Evolutionary conservation across 2,113 vertebrate genomes (phyloP).

Genomic region (Elaphurus davidianus): DNA sequence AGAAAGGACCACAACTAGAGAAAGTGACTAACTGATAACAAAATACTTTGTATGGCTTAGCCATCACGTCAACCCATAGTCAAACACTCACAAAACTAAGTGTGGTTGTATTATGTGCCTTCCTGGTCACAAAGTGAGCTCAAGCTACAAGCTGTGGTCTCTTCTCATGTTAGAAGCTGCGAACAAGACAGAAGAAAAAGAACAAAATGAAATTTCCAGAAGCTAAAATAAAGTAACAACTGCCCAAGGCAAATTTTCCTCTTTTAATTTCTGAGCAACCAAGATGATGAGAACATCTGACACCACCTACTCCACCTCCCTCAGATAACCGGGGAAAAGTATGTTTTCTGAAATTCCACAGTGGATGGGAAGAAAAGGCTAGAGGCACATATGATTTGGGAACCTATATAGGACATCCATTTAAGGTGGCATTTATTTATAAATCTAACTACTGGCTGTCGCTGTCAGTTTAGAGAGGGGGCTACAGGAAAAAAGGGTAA

Average conservation of each 20-base stretch:
- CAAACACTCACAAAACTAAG: background rate
- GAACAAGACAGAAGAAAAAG: background rate
- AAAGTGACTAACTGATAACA: background rate
- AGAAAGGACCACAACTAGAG: background rate
- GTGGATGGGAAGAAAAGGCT: background rate
- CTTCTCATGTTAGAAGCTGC: background rate
- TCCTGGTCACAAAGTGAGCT: background rate
- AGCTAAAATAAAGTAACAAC: background rate
- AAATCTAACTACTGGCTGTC: background rate
- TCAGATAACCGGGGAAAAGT: background rate
- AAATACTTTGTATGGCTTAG: background rate
- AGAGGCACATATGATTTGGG: background rate
- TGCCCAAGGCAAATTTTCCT: background rate
- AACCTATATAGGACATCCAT: background rate
- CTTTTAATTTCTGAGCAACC: background rate
- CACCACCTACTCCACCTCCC: background rate
- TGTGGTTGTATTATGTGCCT: background rate
- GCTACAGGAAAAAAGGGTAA: background rate
- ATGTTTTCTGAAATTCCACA: background rate
- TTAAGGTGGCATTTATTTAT: background rate
- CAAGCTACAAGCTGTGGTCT: background rate
- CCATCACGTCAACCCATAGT: background rate
- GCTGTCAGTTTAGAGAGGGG: background rate
- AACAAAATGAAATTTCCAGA: constrained; percentile 21
- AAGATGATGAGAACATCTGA: background rate